phyloP scores from a whole-genome alignment of 2,888 invertebrate genomes.

The Molorchus minor region DNA sequence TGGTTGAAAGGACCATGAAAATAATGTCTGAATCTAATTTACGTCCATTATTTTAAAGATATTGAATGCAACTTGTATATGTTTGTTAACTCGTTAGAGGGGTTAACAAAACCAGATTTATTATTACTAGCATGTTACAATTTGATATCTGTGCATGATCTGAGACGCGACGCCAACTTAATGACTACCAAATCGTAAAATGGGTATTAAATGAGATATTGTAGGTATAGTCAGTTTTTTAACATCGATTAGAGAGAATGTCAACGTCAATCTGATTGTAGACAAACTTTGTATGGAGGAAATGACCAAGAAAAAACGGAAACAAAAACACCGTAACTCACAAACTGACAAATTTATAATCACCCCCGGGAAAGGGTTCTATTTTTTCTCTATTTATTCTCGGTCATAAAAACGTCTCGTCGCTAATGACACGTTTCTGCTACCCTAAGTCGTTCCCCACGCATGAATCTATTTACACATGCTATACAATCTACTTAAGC shows the following conservation, averaged over 20 bases:
- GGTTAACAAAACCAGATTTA: no score
- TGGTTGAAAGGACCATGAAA: no score
- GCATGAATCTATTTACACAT: slow-evolving; percentile 45
- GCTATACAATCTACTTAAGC: slow-evolving; percentile 43
- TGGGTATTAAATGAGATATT: neutral
- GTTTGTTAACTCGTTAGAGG: no score
- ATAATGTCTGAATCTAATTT: no score
- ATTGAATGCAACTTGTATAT: no score
- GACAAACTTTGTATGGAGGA: no score
- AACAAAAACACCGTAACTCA: no score
- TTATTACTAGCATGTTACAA: no score
- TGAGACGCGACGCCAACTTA: no score
- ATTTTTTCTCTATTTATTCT: slow-evolving; percentile 17
- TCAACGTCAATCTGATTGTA: neutral
- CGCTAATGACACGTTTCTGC: slow-evolving; percentile 32
- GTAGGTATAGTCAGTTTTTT: neutral
- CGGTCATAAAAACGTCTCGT: slow-evolving; percentile 31
- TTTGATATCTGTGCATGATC: no score
- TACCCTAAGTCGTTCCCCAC: slow-evolving; percentile 29
- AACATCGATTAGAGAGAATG: neutral
- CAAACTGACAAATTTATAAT: neutral
- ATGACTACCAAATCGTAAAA: neutral
- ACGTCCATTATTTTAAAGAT: no score
- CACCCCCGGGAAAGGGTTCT: slow-evolving; percentile 4
- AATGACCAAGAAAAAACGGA: no score